Evolutionary conservation across 2,888 invertebrate species (phyloP).

Genomic region (Euphydryas editha): DNA sequence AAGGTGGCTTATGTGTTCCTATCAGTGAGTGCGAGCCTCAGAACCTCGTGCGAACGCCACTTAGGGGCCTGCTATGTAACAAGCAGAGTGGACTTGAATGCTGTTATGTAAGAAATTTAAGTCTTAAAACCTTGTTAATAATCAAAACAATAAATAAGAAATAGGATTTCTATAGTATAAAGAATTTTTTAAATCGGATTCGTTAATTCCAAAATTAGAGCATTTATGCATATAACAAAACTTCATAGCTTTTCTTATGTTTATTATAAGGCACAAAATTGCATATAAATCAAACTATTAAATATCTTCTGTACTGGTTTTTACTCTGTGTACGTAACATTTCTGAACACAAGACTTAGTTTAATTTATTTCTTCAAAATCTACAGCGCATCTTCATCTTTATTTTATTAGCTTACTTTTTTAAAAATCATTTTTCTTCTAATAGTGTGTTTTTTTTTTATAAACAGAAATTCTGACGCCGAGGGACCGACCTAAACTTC

Average conservation of each 20-base stretch:
- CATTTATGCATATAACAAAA: too few relatives aligned
- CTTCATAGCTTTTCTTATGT: too few relatives aligned
- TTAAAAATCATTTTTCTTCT: not conserved
- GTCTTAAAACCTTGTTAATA: not conserved
- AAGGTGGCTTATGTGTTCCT: conserved; percentile 67
- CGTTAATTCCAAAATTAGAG: too few relatives aligned
- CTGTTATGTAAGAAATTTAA: conserved; percentile 62
- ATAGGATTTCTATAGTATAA: too few relatives aligned
- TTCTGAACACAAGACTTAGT: too few relatives aligned
- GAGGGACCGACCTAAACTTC: conserved; percentile 20
- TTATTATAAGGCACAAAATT: too few relatives aligned
- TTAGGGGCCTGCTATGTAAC: conserved; percentile 57
- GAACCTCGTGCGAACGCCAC: conserved; percentile 44
- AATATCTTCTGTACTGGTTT: too few relatives aligned
- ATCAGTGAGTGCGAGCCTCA: conserved; percentile 55
- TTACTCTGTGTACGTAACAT: too few relatives aligned
- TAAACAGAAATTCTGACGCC: conserved; percentile 37
- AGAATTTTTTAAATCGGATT: too few relatives aligned
- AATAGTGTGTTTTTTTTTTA: conserved; percentile 25
- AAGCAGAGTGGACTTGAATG: conserved; percentile 60
- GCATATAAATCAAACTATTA: too few relatives aligned
- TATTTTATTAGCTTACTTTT: not conserved
- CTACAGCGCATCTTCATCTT: too few relatives aligned
- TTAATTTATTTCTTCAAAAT: too few relatives aligned
- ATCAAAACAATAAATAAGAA: not conserved